A percentile compares a stretch with the other conserved stretches of the same genome.
These are phyloP conservation scores for Eulemur macaco DNA, from an alignment of 2,113 vertebrate species.

Conservation along the genomic window DNA sequence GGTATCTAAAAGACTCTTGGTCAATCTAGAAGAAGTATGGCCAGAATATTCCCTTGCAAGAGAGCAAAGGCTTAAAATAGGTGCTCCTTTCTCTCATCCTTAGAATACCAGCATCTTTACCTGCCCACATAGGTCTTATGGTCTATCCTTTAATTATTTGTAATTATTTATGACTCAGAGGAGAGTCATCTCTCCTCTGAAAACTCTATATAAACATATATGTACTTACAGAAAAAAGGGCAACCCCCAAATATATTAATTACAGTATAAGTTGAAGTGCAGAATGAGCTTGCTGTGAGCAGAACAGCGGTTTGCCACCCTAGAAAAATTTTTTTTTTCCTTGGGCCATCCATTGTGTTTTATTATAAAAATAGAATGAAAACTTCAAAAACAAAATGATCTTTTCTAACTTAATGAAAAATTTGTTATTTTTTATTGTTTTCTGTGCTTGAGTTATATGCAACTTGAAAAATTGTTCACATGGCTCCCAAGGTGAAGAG, in stretches of 20 bases:
- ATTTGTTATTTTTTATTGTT: too few relatives aligned
- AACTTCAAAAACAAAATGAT: too few relatives aligned
- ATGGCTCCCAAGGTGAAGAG: too few relatives aligned
- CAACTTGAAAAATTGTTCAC: too few relatives aligned
- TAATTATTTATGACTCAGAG: not conserved
- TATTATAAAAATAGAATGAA: too few relatives aligned
- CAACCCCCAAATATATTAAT: not conserved
- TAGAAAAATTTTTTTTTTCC: not conserved
- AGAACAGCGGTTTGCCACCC: not conserved
- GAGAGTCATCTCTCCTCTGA: not conserved
- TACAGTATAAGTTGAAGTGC: not conserved
- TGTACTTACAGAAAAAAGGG: not conserved
- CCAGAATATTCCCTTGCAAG: not conserved
- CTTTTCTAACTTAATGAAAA: too few relatives aligned
- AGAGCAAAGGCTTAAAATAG: conserved; percentile 22
- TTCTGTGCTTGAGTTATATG: too few relatives aligned
- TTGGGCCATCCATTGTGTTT: too few relatives aligned
- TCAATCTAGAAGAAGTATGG: not conserved
- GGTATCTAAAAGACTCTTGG: not conserved
- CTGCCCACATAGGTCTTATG: not conserved
- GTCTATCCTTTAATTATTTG: not conserved
- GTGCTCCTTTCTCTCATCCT: not conserved
- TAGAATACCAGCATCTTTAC: not conserved
- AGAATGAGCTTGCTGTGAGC: not conserved
- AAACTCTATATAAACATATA: not conserved